Percentiles rank a stretch among this genome's conserved stretches.
phyloP scores from a whole-genome alignment of 2,113 vertebrate species.

The Camelus bactrianus region DNA sequence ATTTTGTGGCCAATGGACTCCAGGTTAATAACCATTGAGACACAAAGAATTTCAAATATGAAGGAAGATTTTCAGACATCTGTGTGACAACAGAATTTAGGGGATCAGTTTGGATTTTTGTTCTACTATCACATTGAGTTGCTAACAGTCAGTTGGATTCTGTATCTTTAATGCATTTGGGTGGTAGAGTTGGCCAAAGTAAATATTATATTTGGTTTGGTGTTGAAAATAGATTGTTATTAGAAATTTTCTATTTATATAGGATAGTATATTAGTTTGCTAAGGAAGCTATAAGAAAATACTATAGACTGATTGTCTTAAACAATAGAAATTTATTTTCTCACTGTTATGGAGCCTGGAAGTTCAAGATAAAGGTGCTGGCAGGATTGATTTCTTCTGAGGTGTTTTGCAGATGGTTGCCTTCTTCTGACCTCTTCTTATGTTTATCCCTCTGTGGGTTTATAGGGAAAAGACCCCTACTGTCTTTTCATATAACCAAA shows the following conservation, averaged over 20 bases:
- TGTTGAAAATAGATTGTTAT: neutral
- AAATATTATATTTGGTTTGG: conserved; percentile 30
- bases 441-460: neutral
- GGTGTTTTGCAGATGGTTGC: neutral
- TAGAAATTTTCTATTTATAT: neutral
- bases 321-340: neutral
- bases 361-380: neutral
- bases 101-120: neutral
- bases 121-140: neutral
- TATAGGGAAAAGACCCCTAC: neutral
- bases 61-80: neutral
- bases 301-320: neutral
- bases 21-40: neutral
- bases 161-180: neutral
- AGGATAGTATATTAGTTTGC: neutral
- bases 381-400: neutral
- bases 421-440: neutral
- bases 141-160: neutral
- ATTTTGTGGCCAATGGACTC: neutral
- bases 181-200: conserved; percentile 8
- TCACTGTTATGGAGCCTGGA: neutral
- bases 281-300: neutral
- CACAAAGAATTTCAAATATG: conserved; percentile 6
- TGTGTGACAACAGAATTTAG: neutral
- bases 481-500: neutral